These are phyloP conservation scores for Cryptomyrus ogoouensis DNA, from an alignment of 2,113 vertebrate species.

Conservation along the genomic window DNA sequence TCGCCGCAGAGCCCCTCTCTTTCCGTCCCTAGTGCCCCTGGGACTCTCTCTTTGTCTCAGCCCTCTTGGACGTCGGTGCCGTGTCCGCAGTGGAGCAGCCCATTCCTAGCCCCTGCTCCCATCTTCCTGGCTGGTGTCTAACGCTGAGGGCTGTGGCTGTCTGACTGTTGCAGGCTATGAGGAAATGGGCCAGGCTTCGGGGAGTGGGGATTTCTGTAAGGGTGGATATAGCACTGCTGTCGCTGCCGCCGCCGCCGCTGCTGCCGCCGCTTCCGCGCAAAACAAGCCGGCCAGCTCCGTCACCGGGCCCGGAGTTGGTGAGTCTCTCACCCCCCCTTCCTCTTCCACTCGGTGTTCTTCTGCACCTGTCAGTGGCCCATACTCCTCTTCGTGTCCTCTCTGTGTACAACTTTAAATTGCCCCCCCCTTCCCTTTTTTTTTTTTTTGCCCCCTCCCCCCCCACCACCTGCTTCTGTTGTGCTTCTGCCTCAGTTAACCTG, in stretches of 20 bases:
- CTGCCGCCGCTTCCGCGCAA: conserved; percentile 57
- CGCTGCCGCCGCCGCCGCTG: conserved; percentile 47
- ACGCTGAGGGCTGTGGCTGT: conserved; percentile 72
- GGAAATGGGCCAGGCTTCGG: conserved; percentile 77
- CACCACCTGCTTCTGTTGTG: not conserved
- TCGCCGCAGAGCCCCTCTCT: not conserved
- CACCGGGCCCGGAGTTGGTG: conserved; percentile 72
- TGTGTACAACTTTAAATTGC: conserved; percentile 18
- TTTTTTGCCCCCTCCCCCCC: not conserved
- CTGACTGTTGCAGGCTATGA: conserved; percentile 75
- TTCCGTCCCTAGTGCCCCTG: not conserved
- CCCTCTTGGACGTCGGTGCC: not conserved
- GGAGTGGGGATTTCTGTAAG: conserved; percentile 80
- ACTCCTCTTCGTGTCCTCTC: not conserved
- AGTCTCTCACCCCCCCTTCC: conserved; percentile 38
- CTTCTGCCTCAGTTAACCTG: not conserved
- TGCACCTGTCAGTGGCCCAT: not conserved
- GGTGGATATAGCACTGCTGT: conserved; percentile 71
- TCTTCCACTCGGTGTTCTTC: not conserved
- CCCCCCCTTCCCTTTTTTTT: not conserved
- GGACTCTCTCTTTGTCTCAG: not conserved
- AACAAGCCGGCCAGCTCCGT: conserved; percentile 71
- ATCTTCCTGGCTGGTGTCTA: conserved; percentile 55
- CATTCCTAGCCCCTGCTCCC: not conserved
- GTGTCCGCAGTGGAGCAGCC: not conserved